Base-by-base conservation (phyloP, 2,888 invertebrate species). In the Bombylius major region DNA sequence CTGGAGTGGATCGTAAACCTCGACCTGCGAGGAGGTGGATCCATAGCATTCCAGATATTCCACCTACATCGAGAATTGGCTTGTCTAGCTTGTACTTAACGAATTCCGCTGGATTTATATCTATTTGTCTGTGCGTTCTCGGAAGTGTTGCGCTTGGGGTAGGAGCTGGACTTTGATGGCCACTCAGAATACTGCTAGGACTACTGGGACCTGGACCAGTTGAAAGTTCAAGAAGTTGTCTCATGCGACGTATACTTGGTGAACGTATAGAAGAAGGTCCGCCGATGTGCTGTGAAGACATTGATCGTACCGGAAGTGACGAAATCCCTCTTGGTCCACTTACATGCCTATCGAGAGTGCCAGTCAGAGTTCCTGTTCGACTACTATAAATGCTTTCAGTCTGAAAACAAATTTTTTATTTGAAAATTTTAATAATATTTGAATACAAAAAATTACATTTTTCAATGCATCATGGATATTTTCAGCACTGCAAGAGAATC, bases 101-200 rank as follows among this genome's bases (percentile, higher is more conserved):
- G 76, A 92, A 93, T 78, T 92, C 90, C 67, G 88, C 91, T 67
- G 91, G 89, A 78, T 92, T 92, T 64, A 92, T 91, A 73, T 92
- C 91, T 63, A 92, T 79, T 69, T 86, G 83, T 67, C 84, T 78
- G 71, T 84, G 86, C 64, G 78, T 78, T 67, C 86, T 79, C 47
- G 84, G 86, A 67, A 89, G 80, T 53, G 88, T 83, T 14, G 89
- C 87, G 56, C 87, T 83, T 6, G 89, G 87, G 57, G 88, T 87
- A 1, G 85, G 86, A 50, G 86, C 86, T 0, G 86, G 86, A 67
- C 86, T 86, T 34, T 82, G 82, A 61, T 82, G 82, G 3, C 84
- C 74, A 62, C 74, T 72, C 64, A 73, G 66, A 53, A 72, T 72
- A 61, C 72, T 72, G 51, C 72, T 84, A 51, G 81, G 80, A 65